Conservation (phyloP, 2,797 vertebrate genomes). For the Neosilurus mollespiculum region DNA sequence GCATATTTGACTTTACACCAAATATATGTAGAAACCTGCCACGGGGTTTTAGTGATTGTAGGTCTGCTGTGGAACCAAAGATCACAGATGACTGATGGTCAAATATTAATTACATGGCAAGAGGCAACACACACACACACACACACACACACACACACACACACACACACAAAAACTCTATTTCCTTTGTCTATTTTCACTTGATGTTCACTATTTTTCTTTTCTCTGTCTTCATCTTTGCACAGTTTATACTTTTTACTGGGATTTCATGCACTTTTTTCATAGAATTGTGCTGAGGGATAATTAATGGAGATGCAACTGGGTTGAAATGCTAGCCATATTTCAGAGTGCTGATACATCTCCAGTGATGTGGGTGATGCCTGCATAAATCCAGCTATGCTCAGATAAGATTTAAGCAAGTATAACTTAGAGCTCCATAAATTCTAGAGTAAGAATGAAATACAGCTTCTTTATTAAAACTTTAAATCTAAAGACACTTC, state of each 20-base stretch:
- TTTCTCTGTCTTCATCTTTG: constrained; percentile 21
- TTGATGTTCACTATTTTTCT: constrained; percentile 31
- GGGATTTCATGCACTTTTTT: constrained; percentile 1
- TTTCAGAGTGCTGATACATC: constrained; percentile 68
- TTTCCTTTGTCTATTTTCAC: constrained; percentile 14
- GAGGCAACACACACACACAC: constrained; percentile 6
- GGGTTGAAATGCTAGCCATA: constrained; percentile 48
- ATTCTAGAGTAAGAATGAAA: constrained; percentile 61
- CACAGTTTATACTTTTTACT: background rate
- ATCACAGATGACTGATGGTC: constrained; percentile 54
- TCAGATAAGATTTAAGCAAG: constrained; percentile 64
- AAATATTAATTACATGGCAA: constrained; percentile 52
- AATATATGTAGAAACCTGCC: constrained; percentile 55
- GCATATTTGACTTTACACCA: constrained; percentile 45
- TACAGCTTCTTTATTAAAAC: constrained; percentile 71
- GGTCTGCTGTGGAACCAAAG: constrained; percentile 54
- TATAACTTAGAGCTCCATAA: constrained; percentile 69
- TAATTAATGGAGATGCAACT: constrained; percentile 54
- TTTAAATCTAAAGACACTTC: constrained; percentile 63
- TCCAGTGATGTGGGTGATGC: constrained; percentile 62
- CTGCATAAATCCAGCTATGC: constrained; percentile 65
- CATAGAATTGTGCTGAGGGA: constrained; percentile 36
- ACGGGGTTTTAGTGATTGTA: constrained; percentile 56
- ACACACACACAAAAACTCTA: background rate
- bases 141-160: too few relatives aligned